Percentiles rank a stretch among this genome's conserved stretches.
Conservation (phyloP, 2,888 invertebrate genomes). For the Iphiclides podalirius region DNA sequence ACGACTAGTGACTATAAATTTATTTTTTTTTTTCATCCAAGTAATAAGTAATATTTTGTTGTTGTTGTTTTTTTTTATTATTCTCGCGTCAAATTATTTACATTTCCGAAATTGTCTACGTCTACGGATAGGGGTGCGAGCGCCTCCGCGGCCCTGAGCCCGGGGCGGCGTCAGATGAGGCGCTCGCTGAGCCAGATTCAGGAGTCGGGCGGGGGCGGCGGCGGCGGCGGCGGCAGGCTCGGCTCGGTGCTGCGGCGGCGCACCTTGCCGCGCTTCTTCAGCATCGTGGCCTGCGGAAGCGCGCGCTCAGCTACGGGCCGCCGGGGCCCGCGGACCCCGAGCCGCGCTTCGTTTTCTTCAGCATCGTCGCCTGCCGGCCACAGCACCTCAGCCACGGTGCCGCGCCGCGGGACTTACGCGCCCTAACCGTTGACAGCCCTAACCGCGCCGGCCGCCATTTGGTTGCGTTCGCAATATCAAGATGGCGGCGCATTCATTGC, state of each 20-base stretch:
- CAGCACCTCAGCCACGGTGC: constrained; percentile 40
- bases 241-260: constrained; percentile 97
- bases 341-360: constrained; percentile 99
- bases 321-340: constrained; percentile 86
- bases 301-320: constrained; percentile 46
- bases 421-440: neutral
- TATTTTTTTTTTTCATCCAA: constrained; percentile 52
- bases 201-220: constrained; percentile 76
- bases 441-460: neutral
- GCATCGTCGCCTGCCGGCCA: constrained; percentile 96
- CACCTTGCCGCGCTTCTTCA: constrained; percentile 99
- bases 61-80: too few species aligned
- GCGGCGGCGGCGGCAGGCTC: constrained; percentile 59
- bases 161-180: constrained; percentile 81
- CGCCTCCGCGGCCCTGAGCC: constrained; percentile 68
- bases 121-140: constrained; percentile 46
- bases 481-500: too few species aligned
- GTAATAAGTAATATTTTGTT: constrained; percentile 38
- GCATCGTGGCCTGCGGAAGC: constrained; percentile 97
- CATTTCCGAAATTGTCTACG: constrained; percentile 33
- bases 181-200: constrained; percentile 87
- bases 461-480: too few species aligned
- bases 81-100: too few species aligned
- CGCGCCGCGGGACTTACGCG: constrained; percentile 33
- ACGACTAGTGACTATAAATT: constrained; percentile 62